Percentiles rank a stretch among this genome's conserved stretches.
These are phyloP conservation scores for Tetheella fluctuosa DNA, from an alignment of 2,888 invertebrate species.

Conservation along the genomic window DNA sequence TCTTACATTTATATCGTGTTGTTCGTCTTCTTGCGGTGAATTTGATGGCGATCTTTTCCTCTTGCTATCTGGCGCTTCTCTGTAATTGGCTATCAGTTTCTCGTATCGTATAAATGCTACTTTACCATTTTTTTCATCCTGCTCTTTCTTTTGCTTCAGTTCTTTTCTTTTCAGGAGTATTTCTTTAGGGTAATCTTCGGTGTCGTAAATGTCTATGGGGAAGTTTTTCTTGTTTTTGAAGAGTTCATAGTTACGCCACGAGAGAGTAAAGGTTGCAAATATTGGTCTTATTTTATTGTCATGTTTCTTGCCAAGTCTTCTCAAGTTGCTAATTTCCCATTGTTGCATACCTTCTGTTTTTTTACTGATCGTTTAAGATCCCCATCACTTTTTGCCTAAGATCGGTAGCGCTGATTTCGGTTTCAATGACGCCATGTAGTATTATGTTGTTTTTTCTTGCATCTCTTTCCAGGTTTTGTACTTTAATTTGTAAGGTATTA, in stretches of 20 bases:
- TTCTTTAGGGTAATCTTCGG: constrained; percentile 21
- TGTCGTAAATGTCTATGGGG: constrained; percentile 15
- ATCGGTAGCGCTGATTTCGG: not conserved
- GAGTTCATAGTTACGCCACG: constrained; percentile 18
- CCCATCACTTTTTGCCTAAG: too few species aligned
- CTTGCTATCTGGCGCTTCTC: not conserved
- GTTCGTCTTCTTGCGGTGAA: too few species aligned
- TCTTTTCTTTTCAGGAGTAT: constrained; percentile 17
- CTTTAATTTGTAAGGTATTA: too few species aligned
- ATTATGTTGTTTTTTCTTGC: constrained; percentile 19
- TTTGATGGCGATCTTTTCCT: too few species aligned
- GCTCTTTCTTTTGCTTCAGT: constrained; percentile 14
- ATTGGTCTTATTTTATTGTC: constrained; percentile 16
- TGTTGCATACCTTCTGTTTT: constrained; percentile 9
- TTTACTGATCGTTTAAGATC: too few species aligned
- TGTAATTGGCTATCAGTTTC: constrained; percentile 10
- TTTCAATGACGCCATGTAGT: constrained; percentile 18
- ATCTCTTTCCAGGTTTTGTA: constrained; percentile 1
- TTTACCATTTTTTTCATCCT: constrained; percentile 18
- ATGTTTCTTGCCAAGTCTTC: constrained; percentile 9
- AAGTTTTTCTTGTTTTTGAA: constrained; percentile 18
- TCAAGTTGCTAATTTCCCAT: constrained; percentile 15
- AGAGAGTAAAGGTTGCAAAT: constrained; percentile 13
- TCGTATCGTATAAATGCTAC: constrained; percentile 14
- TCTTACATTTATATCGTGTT: too few species aligned